Base-by-base conservation (phyloP, 2,888 invertebrate species). In the Tinea trinotella region DNA sequence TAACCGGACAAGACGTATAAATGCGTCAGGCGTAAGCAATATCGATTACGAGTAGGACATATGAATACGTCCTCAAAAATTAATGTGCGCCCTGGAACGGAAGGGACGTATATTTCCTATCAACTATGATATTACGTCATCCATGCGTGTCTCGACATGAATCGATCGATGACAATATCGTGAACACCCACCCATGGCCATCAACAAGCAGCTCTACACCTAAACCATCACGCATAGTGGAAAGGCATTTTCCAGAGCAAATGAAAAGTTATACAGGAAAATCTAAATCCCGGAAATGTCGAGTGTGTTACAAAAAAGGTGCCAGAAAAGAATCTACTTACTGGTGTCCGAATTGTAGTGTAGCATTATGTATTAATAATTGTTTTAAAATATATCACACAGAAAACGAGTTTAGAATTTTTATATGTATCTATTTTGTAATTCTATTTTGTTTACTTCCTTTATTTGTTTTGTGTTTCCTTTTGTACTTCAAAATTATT, bases 181-280 rank as follows among this genome's bases (percentile, higher is more conserved):
- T 52, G 59, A 58, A 55, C 35, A 57, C 55, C 58, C 59, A 59
- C 57, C 59, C 58, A 59, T 53, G 48, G 57, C 13, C 58, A 59
- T 58, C 59, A 58, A 60, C 60, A 57, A 60, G 58, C 56, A 57
- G 60, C 60, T 56, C 59, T 59, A 57, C 59, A 58, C 56, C 60
- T 58, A 60, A 60, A 59, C 59, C 58, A 58, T 56, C 57, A 59
- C 57, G 59, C 58, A 57, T 60, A 58, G 58, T 59, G 40, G 58
- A 59, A 55, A 59, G 57, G 56, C 56, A 59, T 59, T 59, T 59
- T 59, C 58, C 55, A 59, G 58, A 59, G 50, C 57, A 57, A 59
- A 59, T 59, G 57, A 60, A 60, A 59, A 59, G 57, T 52, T 53
- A 59, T 56, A 55, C 34, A 57, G 59, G 59, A 59, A 57, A 60